Conservation (phyloP, 2,888 invertebrate species). For the Lycocerus yunnanus region DNA sequence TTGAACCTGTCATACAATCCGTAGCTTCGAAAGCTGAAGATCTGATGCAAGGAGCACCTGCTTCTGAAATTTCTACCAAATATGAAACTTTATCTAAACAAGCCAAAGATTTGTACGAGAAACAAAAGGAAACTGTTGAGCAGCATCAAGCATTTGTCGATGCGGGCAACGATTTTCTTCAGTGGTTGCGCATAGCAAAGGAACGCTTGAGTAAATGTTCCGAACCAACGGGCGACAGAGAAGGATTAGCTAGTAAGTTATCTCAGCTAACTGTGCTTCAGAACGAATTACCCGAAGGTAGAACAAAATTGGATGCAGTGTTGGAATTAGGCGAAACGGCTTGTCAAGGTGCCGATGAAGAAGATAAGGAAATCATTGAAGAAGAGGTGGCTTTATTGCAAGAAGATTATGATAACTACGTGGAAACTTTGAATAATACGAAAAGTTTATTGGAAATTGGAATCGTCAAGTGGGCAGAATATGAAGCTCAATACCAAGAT, state of each 20-base stretch:
- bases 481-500: slow-evolving; percentile 89
- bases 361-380: slow-evolving; percentile 88
- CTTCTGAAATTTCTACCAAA: slow-evolving; percentile 88
- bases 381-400: slow-evolving; percentile 89
- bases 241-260: slow-evolving; percentile 83
- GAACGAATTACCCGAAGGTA: slow-evolving; percentile 82
- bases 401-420: slow-evolving; percentile 84
- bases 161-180: slow-evolving; percentile 81
- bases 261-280: slow-evolving; percentile 83
- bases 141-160: slow-evolving; percentile 92
- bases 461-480: slow-evolving; percentile 92
- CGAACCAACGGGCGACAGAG: slow-evolving; percentile 90
- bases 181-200: slow-evolving; percentile 90
- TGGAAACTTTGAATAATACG: slow-evolving; percentile 77
- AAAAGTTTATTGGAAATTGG: slow-evolving; percentile 84
- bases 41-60: slow-evolving; percentile 87
- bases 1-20: slow-evolving; percentile 96
- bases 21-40: slow-evolving; percentile 93
- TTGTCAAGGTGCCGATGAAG: slow-evolving; percentile 81
- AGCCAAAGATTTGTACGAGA: slow-evolving; percentile 86
- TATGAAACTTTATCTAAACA: slow-evolving; percentile 89
- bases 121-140: slow-evolving; percentile 87
- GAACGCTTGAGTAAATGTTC: slow-evolving; percentile 90
- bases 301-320: slow-evolving; percentile 80
- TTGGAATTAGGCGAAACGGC: slow-evolving; percentile 84